phyloP scores from a whole-genome alignment of 64 coral and sea anemone species.

The Porites australiensis region DNA sequence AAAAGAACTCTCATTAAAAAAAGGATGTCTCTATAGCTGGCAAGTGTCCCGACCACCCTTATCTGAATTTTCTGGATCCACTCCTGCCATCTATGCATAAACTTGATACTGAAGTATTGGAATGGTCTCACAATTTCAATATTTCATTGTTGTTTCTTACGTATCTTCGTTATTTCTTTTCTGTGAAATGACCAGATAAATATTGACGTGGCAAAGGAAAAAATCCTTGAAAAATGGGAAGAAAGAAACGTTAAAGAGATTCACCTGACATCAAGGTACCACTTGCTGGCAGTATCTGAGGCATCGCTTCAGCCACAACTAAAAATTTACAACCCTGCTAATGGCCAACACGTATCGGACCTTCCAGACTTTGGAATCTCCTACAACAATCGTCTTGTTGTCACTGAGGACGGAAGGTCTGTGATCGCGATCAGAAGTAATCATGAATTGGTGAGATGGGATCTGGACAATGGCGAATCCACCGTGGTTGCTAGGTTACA shows the following conservation, averaged over 20 bases:
- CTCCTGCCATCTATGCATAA: background rate
- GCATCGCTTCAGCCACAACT: background rate
- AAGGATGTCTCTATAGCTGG: no score
- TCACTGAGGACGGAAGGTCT: conserved; percentile 14
- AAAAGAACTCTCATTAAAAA: no score
- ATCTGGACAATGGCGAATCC: conserved; percentile 6
- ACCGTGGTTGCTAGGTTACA: conserved; percentile 32
- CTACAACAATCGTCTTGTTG: conserved; percentile 1
- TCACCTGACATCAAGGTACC: conserved; percentile 54
- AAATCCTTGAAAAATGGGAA: conserved; percentile 19
- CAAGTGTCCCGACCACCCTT: background rate
- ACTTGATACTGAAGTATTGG: no score
- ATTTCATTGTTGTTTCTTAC: no score
- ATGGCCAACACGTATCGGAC: conserved; percentile 7
- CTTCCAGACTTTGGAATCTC: conserved; percentile 23
- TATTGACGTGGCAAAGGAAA: background rate
- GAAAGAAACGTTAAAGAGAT: conserved; percentile 61
- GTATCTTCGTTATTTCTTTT: background rate
- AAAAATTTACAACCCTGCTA: conserved; percentile 9
- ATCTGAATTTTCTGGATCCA: background rate
- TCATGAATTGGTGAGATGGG: conserved; percentile 27
- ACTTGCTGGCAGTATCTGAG: conserved; percentile 73
- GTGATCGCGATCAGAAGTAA: conserved; percentile 16
- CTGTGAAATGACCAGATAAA: background rate
- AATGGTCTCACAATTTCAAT: no score